Base-by-base conservation (phyloP, 2,113 vertebrate species). In the Aegithalos caudatus region DNA sequence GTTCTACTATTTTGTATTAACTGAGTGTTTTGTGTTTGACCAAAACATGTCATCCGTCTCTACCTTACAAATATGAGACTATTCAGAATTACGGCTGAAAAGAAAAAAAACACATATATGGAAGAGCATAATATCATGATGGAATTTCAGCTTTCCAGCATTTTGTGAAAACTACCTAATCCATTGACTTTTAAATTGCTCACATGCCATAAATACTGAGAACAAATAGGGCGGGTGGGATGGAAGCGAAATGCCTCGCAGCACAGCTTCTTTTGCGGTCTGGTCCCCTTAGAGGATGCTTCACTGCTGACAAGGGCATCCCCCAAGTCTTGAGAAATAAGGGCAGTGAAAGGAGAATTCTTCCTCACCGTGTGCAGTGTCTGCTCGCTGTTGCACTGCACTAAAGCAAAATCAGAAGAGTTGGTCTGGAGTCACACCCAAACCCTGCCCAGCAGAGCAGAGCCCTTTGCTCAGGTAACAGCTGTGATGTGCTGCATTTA, bases 1-100 rank as follows among this genome's bases (percentile, higher is more conserved):
- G 23, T 62, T 90, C 62, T 73, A 54, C 85, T 94, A 81, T 73
- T 92, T 81, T 93, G 33, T 74, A 70, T 95, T 95, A 93, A 86
- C 74, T 47, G 56, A 70, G 18, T 74, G 67, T 84, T 91, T 89
- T 88, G 56, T 81, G 50, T 96, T 91, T 90, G 87, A 78, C 82
- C 85, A 90, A 96, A 95, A 83, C 65, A 67, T 81, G 67, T 96
- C 24, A 92, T 84, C 90, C 74, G 31, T 60, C 33, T 92, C 60
- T 88, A 11, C 71, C 62, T 80, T 56, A 82, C 38, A 83, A 94
- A 88, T 54, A 37, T 0, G 17, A 86, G 44, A 58, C 80, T 56
- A 60, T 67, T 81, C 67, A 86, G 60, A 93, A 92, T 64, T 78
- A 67, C 5, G 8, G 18, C 38, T 84, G 79, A 74, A 83, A 92